phyloP scores from a whole-genome alignment of 2,888 invertebrate species.

The Cantharis lateralis region DNA sequence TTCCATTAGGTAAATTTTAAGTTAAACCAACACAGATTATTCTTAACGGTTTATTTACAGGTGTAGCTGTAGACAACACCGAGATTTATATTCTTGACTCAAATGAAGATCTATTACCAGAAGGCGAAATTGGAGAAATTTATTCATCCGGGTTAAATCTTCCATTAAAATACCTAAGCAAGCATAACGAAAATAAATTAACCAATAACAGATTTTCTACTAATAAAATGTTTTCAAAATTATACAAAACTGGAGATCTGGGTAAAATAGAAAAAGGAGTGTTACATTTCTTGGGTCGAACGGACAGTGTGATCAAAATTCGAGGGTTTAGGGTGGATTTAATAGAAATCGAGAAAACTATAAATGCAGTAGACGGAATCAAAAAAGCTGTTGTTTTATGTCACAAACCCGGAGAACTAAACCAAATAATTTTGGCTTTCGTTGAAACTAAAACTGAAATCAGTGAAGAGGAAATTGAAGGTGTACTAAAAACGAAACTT shows the following conservation, averaged over 20 bases:
- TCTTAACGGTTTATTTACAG: too few species aligned
- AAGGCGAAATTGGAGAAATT: conserved; percentile 78
- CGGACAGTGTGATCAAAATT: conserved; percentile 81
- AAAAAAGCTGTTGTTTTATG: conserved; percentile 67
- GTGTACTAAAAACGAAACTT: conserved; percentile 66
- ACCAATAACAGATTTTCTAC: conserved; percentile 72
- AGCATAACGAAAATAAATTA: conserved; percentile 73
- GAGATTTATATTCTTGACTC: conserved; percentile 78
- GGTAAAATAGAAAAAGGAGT: conserved; percentile 73
- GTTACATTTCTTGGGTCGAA: conserved; percentile 83
- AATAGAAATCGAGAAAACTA: conserved; percentile 78
- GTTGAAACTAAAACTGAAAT: conserved; percentile 52
- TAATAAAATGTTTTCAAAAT: conserved; percentile 65
- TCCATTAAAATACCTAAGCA: conserved; percentile 79
- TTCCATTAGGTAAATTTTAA: conserved; percentile 84
- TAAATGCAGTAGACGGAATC: conserved; percentile 65
- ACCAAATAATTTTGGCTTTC: conserved; percentile 75
- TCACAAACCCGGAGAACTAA: conserved; percentile 73
- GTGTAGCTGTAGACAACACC: conserved; percentile 78
- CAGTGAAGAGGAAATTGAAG: conserved; percentile 67
- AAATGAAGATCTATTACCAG: conserved; percentile 71
- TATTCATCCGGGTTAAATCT: conserved; percentile 81
- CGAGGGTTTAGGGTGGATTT: conserved; percentile 86
- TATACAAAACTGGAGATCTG: conserved; percentile 86
- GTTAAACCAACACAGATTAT: neutral